phyloP scores from a whole-genome alignment of 2,888 invertebrate species.

The Drosophila formosana region DNA sequence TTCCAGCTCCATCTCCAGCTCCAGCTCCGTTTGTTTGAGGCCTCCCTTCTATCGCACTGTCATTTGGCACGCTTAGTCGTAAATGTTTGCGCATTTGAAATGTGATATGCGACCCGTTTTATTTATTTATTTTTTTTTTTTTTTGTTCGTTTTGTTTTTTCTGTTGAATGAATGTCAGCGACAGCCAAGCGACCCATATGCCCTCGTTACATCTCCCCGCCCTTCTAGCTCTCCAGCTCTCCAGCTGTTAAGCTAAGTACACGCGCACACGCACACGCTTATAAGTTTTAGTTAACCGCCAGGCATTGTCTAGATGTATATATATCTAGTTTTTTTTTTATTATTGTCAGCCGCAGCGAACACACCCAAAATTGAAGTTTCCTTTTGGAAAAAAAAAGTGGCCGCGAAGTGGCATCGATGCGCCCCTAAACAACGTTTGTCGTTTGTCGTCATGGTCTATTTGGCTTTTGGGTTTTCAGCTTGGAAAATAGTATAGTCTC shows the following conservation, averaged over 20 bases:
- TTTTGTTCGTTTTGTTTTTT: neutral
- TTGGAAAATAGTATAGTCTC: conserved; percentile 5
- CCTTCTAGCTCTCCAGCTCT: no score
- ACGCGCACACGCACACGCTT: neutral
- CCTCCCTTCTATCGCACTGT: conserved; percentile 14
- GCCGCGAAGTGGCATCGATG: conserved; percentile 11
- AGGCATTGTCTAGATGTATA: neutral
- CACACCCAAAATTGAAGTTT: conserved; percentile 60
- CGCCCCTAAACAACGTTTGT: conserved; percentile 34
- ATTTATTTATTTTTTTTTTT: neutral
- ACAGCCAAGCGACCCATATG: conserved; percentile 31
- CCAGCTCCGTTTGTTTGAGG: neutral
- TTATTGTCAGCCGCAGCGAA: conserved; percentile 26
- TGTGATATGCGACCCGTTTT: conserved; percentile 47
- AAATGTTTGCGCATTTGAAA: conserved; percentile 61
- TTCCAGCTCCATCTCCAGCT: neutral
- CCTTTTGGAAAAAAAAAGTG: conserved; percentile 30
- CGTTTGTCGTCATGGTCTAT: conserved; percentile 70
- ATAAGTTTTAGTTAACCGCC: neutral
- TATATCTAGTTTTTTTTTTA: neutral
- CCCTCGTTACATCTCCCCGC: neutral
- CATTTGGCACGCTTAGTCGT: conserved; percentile 46
- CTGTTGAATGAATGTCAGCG: conserved; percentile 25
- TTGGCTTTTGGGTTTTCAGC: conserved; percentile 69
- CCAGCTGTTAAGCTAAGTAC: conserved; percentile 1